These are phyloP conservation scores for Eurytoma californica DNA, from an alignment of 2,888 invertebrate species.

Conservation along the genomic window DNA sequence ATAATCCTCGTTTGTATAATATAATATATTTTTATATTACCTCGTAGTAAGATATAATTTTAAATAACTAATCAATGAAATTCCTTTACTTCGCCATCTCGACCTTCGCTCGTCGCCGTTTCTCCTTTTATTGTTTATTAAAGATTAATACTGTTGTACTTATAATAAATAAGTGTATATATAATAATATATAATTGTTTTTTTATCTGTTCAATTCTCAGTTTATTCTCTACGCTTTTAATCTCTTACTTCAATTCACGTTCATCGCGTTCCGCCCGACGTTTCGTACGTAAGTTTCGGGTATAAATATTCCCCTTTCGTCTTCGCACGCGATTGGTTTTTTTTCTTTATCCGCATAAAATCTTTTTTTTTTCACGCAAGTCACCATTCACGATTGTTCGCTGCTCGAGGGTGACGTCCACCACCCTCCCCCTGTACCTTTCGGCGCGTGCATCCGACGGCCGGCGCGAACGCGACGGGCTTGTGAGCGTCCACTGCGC, in stretches of 20 bases:
- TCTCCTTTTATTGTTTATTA: slow-evolving; percentile 61
- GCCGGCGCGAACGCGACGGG: too few species aligned
- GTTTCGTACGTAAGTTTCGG: neutral
- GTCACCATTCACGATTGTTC: slow-evolving; percentile 12
- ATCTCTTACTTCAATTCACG: slow-evolving; percentile 48
- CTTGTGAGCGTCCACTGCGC: too few species aligned
- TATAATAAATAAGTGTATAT: slow-evolving; percentile 66
- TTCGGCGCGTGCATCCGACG: too few species aligned
- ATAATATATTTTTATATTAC: slow-evolving; percentile 55
- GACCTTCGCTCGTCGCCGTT: neutral
- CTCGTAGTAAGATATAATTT: slow-evolving; percentile 60
- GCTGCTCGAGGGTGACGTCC: neutral
- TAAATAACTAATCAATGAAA: slow-evolving; percentile 63
- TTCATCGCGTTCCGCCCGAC: slow-evolving; percentile 31
- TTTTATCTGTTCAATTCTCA: slow-evolving; percentile 42
- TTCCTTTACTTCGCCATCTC: slow-evolving; percentile 55
- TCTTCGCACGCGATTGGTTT: neutral
- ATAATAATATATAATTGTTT: slow-evolving; percentile 53
- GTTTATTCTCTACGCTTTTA: slow-evolving; percentile 39
- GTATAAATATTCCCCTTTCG: too few species aligned
- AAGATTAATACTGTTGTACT: slow-evolving; percentile 70
- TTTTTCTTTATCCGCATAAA: neutral
- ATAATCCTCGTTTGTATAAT: slow-evolving; percentile 51
- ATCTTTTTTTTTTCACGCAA: neutral
- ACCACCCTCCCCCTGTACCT: too few species aligned